Percentiles rank a stretch among this genome's conserved stretches.
These are phyloP conservation scores for Neogale vison DNA, from an alignment of 2,113 vertebrate genomes.

Conservation along the genomic window DNA sequence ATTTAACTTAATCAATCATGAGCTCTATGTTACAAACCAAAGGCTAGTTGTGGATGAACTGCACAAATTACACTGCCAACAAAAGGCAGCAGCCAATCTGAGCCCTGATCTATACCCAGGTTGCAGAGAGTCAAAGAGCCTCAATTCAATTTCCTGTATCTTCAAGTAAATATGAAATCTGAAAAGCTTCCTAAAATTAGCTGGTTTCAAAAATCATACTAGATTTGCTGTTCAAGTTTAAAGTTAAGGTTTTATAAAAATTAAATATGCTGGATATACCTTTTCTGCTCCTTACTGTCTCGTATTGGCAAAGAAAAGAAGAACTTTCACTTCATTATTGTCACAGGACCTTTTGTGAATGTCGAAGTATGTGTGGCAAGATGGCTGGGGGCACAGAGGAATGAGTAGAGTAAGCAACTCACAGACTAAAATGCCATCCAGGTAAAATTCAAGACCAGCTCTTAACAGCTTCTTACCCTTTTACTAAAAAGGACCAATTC, in stretches of 20 bases:
- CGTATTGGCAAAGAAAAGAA: not conserved
- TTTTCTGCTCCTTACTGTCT: not conserved
- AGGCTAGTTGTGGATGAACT: not conserved
- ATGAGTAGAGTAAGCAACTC: not conserved
- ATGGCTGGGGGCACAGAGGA: not conserved
- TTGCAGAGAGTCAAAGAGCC: not conserved
- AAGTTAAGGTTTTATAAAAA: not conserved
- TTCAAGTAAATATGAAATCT: not conserved
- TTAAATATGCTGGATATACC: not conserved
- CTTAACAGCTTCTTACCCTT: not conserved
- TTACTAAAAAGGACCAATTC: not conserved
- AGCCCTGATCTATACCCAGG: not conserved
- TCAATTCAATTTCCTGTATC: conserved; percentile 21
- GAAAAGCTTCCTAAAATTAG: conserved; percentile 20
- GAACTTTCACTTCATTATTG: not conserved
- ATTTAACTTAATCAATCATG: not conserved
- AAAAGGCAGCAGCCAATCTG: not conserved
- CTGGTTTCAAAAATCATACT: conserved; percentile 36
- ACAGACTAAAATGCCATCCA: not conserved
- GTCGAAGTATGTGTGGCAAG: not conserved
- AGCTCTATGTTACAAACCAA: not conserved
- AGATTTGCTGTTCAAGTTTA: not conserved
- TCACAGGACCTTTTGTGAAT: not conserved
- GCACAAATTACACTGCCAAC: not conserved
- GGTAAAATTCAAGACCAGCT: not conserved